Percentiles rank a stretch among this genome's conserved stretches.
Conservation (phyloP, 2,888 invertebrate genomes). For the Paralinhomoeus sp. region DNA sequence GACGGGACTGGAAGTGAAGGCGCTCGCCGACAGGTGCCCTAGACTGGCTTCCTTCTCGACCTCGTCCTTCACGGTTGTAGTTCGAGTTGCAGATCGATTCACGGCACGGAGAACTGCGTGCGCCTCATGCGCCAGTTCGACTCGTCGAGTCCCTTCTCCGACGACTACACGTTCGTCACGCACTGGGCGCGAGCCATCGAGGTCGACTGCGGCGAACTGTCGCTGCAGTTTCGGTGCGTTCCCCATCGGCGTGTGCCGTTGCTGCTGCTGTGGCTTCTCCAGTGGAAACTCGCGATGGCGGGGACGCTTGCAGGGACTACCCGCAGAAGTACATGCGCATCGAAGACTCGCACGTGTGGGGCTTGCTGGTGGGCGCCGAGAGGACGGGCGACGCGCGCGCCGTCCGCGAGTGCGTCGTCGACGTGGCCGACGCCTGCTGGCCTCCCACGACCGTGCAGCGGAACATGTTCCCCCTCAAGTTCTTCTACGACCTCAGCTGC, state of each 20-base stretch:
- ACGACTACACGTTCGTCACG: slow-evolving; percentile 62
- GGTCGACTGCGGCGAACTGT: slow-evolving; percentile 59
- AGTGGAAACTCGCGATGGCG: slow-evolving; percentile 56
- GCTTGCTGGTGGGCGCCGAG: slow-evolving; percentile 32
- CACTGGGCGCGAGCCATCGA: slow-evolving; percentile 74
- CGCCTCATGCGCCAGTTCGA: slow-evolving; percentile 56
- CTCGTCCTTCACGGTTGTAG: too few species aligned
- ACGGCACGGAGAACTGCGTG: slow-evolving; percentile 53
- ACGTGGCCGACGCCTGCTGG: slow-evolving; percentile 66
- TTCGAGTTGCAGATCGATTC: too few species aligned
- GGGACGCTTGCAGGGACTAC: slow-evolving; percentile 68
- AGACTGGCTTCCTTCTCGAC: too few species aligned
- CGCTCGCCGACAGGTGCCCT: slow-evolving; percentile 67
- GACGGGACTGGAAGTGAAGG: slow-evolving; percentile 45
- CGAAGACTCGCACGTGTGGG: slow-evolving; percentile 60
- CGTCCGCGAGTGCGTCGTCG: slow-evolving; percentile 31
- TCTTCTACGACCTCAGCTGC: slow-evolving; percentile 63
- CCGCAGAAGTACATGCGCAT: slow-evolving; percentile 73
- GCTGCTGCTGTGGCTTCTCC: too few species aligned
- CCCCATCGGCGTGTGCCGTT: too few species aligned
- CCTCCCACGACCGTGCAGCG: slow-evolving; percentile 56
- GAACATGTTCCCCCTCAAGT: slow-evolving; percentile 72
- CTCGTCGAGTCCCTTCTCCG: slow-evolving; percentile 63
- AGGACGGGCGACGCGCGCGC: slow-evolving; percentile 3
- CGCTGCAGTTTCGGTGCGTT: slow-evolving; percentile 53